Conservation (phyloP, 2,797 vertebrate species). For the Cynopterus sphinx region DNA sequence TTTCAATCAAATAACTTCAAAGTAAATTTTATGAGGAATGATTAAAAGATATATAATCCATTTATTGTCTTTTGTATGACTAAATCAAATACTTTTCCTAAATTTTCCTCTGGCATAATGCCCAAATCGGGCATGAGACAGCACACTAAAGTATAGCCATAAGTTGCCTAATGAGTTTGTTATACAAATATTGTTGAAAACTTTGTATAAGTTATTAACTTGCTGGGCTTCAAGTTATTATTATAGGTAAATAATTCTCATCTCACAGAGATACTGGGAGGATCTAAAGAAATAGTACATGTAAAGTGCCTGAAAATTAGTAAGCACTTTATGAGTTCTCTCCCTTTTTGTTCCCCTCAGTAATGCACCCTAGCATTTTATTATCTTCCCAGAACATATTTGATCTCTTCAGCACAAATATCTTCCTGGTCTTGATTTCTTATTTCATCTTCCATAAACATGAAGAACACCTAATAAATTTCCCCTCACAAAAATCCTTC, state of each 20-base stretch:
- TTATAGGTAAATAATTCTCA: background rate
- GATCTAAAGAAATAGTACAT: background rate
- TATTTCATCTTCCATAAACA: conserved; percentile 42
- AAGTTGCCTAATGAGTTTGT: background rate
- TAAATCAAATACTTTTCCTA: background rate
- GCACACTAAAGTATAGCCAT: background rate
- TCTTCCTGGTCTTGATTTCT: conserved; percentile 33
- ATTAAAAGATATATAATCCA: background rate
- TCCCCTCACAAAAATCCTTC: conserved; percentile 38
- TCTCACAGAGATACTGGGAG: background rate
- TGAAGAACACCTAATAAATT: background rate
- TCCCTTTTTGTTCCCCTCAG: background rate
- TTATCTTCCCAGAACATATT: conserved; percentile 35
- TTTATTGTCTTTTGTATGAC: background rate
- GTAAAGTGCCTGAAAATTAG: background rate
- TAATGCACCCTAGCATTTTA: conserved; percentile 50
- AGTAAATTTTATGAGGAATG: conserved; percentile 36
- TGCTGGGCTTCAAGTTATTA: background rate
- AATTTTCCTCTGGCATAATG: conserved; percentile 25
- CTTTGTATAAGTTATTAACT: conserved; percentile 6
- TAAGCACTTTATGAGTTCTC: background rate
- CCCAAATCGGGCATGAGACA: background rate
- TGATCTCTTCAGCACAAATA: conserved; percentile 45
- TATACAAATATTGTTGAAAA: background rate
- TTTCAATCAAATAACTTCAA: conserved; percentile 51